Evolutionary conservation across 2,888 invertebrate genomes (phyloP).

Genomic region (Drosophila leonis): DNA sequence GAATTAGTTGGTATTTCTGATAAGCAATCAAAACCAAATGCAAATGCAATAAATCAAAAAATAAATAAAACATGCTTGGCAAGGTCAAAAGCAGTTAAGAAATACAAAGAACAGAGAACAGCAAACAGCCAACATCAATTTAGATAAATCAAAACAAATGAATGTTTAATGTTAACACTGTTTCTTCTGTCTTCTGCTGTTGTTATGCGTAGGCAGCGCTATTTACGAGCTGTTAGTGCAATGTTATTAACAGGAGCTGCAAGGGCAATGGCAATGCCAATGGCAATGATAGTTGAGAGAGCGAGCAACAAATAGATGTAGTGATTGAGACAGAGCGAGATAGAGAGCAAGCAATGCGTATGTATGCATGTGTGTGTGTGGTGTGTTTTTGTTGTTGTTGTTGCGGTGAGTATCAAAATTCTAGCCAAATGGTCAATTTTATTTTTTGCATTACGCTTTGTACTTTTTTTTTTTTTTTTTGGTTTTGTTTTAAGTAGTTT

Average conservation of each 20-base stretch:
- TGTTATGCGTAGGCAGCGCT: constrained; percentile 30
- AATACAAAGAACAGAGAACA: constrained; percentile 12
- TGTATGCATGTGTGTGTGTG: constrained; percentile 25
- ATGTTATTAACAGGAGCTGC: constrained; percentile 54
- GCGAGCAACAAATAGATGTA: constrained; percentile 31
- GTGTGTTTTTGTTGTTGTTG: constrained; percentile 29
- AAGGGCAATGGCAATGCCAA: constrained; percentile 44
- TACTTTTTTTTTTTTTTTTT: constrained; percentile 35
- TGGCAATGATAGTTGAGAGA: constrained; percentile 12
- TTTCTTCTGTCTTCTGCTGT: constrained; percentile 7
- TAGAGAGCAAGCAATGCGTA: constrained; percentile 27
- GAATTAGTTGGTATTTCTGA: constrained; percentile 23
- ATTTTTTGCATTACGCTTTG: constrained; percentile 54
- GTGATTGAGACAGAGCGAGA: constrained; percentile 6
- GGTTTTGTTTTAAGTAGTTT: constrained; percentile 63
- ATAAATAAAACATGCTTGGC: constrained; percentile 34
- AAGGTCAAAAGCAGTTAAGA: constrained; percentile 34
- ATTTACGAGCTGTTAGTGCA: constrained; percentile 73
- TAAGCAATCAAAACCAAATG: constrained; percentile 24
- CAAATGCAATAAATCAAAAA: constrained; percentile 38
- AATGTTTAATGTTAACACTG: constrained; percentile 12
- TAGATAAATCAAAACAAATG: constrained; percentile 24
- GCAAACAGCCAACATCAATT: constrained; percentile 20
- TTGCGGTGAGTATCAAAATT: constrained; percentile 61
- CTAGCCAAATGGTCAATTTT: constrained; percentile 68